A percentile compares a stretch with the other conserved stretches of the same genome.
Conservation (phyloP, 2,888 invertebrate species). For the Euzophera pinguis region DNA sequence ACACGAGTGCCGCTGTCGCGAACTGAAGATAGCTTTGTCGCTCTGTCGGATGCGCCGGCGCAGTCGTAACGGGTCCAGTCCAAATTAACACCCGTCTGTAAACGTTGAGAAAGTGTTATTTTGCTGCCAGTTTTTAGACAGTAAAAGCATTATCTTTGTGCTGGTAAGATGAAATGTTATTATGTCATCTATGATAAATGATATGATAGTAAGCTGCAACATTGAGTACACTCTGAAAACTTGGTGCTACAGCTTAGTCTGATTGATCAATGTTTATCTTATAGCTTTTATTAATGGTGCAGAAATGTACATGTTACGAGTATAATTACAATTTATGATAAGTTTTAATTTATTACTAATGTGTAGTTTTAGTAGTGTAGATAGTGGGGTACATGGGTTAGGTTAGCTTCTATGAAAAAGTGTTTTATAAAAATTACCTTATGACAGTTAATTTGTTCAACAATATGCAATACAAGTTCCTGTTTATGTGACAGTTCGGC, state of each 20-base stretch:
- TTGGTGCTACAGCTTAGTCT: too few relatives aligned
- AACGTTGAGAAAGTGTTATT: neutral
- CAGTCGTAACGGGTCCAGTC: slow-evolving; percentile 86
- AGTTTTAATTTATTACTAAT: neutral
- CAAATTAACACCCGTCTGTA: slow-evolving; percentile 62
- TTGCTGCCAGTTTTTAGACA: slow-evolving; percentile 13
- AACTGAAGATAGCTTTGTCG: slow-evolving; percentile 53
- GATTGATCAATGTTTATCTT: too few relatives aligned
- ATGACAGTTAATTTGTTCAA: slow-evolving; percentile 88
- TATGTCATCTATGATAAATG: too few relatives aligned
- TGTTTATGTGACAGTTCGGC: slow-evolving; percentile 87
- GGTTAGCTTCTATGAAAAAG: too few relatives aligned
- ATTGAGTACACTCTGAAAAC: too few relatives aligned
- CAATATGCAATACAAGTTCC: slow-evolving; percentile 85
- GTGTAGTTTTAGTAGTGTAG: neutral
- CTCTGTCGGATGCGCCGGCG: slow-evolving; percentile 58
- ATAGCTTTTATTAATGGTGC: too few relatives aligned
- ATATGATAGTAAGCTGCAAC: too few relatives aligned
- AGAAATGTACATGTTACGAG: too few relatives aligned
- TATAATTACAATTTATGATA: too few relatives aligned
- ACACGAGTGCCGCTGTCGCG: slow-evolving; percentile 78
- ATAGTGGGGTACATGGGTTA: too few relatives aligned
- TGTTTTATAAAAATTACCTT: slow-evolving; percentile 39
- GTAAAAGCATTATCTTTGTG: too few relatives aligned
- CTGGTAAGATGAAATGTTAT: too few relatives aligned